phyloP scores from a whole-genome alignment of 2,113 vertebrate species.

The Hemiscyllium ocellatum region DNA sequence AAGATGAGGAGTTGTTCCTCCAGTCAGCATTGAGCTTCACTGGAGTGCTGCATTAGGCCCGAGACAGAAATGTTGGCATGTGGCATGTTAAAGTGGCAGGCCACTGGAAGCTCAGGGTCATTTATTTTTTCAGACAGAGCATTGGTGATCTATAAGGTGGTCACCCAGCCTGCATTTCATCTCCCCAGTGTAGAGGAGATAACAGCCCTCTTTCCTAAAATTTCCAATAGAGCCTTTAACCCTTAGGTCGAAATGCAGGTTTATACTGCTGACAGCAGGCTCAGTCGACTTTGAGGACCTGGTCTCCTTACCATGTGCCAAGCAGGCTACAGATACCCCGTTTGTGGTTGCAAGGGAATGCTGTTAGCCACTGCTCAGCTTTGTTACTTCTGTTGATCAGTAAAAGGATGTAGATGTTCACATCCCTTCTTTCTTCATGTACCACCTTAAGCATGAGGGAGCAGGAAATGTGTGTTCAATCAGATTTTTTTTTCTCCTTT shows the following conservation, averaged over 20 bases:
- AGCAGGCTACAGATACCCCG: not conserved
- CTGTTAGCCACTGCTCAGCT: no score
- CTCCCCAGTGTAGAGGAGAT: no score
- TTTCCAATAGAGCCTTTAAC: not conserved
- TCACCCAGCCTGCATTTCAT: no score
- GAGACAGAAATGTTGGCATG: no score
- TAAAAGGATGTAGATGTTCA: not conserved
- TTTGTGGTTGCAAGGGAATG: not conserved
- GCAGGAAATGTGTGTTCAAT: not conserved
- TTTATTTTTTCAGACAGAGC: no score
- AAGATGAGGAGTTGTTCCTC: no score
- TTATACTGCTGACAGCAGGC: not conserved
- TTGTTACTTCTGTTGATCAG: not conserved
- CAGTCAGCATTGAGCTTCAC: no score
- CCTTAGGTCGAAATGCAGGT: not conserved
- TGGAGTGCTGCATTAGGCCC: no score
- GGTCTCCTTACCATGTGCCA: not conserved
- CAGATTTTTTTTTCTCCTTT: not conserved
- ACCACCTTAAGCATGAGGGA: not conserved
- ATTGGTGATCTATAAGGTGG: no score
- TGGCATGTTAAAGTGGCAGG: no score
- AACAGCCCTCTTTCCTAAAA: not conserved
- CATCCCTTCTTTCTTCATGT: not conserved
- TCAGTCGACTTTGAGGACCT: not conserved
- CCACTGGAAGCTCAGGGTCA: no score